Evolutionary conservation across 1,140 invertebrate species (phyloP), one percentile per base, ranked within the genome.

Genomic region (Drosophila kurseongensis): DNA sequence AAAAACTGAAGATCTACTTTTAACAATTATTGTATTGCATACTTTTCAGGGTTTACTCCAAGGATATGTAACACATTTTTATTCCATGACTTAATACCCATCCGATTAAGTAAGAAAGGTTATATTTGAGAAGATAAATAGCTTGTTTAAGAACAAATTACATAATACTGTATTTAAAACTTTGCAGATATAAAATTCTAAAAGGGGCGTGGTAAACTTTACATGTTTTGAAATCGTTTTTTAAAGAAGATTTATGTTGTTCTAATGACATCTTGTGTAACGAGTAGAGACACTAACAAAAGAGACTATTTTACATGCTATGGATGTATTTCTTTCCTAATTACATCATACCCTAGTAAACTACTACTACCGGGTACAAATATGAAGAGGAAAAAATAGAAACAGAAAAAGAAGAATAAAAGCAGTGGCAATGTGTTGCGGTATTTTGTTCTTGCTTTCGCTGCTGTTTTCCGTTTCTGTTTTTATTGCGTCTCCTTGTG

Each of bases 351-450:
- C 44, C 57, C 36, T 7, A 62, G 27, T 14, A 40, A 32, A 1
- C 16, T 35, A 48, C 54, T 13, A 32, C 36, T 41, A 48, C 23
- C 41, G 23, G 62, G 32, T 27, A 45, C 35, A 57, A 57, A 23
- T 18, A n/a, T 45, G 18, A 10, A 41, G 59, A 18, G 12, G 14
- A 10, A 45, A 47, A 40, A 40, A 41, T 18, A 44, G 23, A 66
- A 52, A 65, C 41, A 48, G 59, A 67, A 61, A 76, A 32, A 77
- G 14, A 60, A 54, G 65, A 75, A 75, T 40, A 65, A 74, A 81
- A 79, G 52, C 63, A 80, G 77, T 78, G 80, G 73, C 84, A 84
- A 84, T 89, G 84, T 89, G 84, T 89, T 88, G 84, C 84, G 68
- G 84, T 68, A 88, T 78, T 89, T 78, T 89, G 75, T 76, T 77